A percentile compares a stretch with the other conserved stretches of the same genome.
phyloP scores from a whole-genome alignment of 2,797 vertebrate species.

The Pyrocephalus nanus region DNA sequence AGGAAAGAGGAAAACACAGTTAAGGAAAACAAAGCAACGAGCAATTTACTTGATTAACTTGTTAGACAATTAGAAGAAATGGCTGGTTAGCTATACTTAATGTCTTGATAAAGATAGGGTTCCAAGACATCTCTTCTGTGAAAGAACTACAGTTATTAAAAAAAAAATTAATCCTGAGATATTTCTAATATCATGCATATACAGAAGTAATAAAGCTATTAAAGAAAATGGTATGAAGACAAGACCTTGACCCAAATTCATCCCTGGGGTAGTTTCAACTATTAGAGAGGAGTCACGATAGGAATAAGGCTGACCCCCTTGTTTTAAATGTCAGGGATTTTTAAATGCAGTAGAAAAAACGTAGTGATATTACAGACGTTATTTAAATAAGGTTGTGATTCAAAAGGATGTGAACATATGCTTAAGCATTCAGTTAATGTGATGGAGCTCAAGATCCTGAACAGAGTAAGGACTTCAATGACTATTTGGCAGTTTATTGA shows the following conservation, averaged over 20 bases:
- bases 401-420: neutral
- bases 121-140: constrained; percentile 6
- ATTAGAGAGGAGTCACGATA: neutral
- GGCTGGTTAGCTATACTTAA: constrained; percentile 18
- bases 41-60: constrained; percentile 53
- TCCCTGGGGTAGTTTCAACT: neutral
- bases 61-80: constrained; percentile 10
- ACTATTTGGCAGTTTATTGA: neutral
- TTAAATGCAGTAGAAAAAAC: neutral
- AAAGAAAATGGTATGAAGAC: constrained; percentile 19
- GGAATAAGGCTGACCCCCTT: neutral
- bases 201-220: constrained; percentile 14
- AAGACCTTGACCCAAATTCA: constrained; percentile 19
- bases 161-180: neutral
- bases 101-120: neutral
- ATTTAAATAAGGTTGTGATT: neutral
- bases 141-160: constrained; percentile 22
- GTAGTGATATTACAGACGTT: neutral
- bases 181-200: neutral
- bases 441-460: neutral
- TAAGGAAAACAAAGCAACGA: neutral
- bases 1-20: neutral
- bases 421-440: neutral
- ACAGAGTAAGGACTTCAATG: neutral
- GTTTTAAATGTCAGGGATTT: constrained; percentile 7